Evolutionary conservation across 2,113 vertebrate species (phyloP).

Genomic region (Hepsetus odoe): DNA sequence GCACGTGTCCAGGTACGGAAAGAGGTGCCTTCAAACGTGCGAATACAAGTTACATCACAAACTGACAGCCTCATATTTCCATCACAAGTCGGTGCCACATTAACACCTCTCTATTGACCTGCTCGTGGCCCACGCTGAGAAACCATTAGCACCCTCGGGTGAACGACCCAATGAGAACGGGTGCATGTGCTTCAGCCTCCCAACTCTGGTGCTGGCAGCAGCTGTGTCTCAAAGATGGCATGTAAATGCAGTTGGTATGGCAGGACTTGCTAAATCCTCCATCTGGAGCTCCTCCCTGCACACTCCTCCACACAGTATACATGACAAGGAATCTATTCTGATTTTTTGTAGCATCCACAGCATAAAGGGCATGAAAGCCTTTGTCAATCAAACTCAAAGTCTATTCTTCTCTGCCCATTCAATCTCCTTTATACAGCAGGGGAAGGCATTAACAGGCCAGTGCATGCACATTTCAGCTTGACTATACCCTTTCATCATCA

Average conservation of each 20-base stretch:
- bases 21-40: not conserved
- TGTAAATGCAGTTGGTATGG: not conserved
- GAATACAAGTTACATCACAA: not conserved
- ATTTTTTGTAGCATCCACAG: not conserved
- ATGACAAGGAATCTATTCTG: no score
- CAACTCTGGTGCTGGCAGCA: not conserved
- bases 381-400: no score
- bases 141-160: not conserved
- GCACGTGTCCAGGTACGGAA: not conserved
- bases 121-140: not conserved
- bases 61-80: not conserved
- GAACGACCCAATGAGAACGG: not conserved
- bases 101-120: not conserved
- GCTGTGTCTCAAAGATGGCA: not conserved
- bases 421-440: no score
- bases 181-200: not conserved
- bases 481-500: no score
- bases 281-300: constrained; percentile 19
- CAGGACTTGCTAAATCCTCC: constrained; percentile 9
- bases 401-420: no score
- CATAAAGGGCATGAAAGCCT: no score
- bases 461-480: no score
- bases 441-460: no score
- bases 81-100: not conserved
- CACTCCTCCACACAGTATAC: not conserved